Conservation (phyloP, 2,888 invertebrate genomes). For the Volucella zonaria region DNA sequence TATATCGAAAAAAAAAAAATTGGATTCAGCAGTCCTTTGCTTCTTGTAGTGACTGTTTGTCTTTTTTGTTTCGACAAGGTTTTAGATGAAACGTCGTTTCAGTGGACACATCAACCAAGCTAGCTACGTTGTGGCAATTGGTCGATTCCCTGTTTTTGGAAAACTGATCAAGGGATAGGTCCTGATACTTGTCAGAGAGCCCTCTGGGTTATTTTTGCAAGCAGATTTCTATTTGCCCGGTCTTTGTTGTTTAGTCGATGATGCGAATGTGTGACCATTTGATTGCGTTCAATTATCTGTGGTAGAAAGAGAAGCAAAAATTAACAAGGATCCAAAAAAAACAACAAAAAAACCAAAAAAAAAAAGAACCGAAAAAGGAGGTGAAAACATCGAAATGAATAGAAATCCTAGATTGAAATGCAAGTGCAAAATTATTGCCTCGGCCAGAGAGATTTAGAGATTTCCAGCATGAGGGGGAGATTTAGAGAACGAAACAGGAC, state of each 20-base stretch:
- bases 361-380: slow-evolving; percentile 39
- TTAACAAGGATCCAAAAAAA: slow-evolving; percentile 28
- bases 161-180: not conserved
- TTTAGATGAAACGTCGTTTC: slow-evolving; percentile 60
- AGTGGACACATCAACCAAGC: slow-evolving; percentile 38
- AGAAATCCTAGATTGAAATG: slow-evolving; percentile 58
- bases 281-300: slow-evolving; percentile 72
- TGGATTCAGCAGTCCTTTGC: slow-evolving; percentile 60
- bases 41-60: slow-evolving; percentile 44
- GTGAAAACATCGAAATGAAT: slow-evolving; percentile 36
- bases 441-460: slow-evolving; percentile 66
- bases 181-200: slow-evolving; percentile 40
- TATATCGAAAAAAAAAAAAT: slow-evolving; percentile 63
- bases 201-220: slow-evolving; percentile 23
- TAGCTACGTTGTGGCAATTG: slow-evolving; percentile 14
- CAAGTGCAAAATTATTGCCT: slow-evolving; percentile 68
- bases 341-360: slow-evolving; percentile 36
- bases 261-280: slow-evolving; percentile 72
- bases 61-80: slow-evolving; percentile 10
- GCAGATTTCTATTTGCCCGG: slow-evolving; percentile 52
- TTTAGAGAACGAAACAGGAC: slow-evolving; percentile 27
- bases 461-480: slow-evolving; percentile 27
- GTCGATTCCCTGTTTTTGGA: not conserved
- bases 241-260: slow-evolving; percentile 53
- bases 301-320: slow-evolving; percentile 35